Base-by-base conservation (phyloP, 2,888 invertebrate species). In the Selenia dentaria region DNA sequence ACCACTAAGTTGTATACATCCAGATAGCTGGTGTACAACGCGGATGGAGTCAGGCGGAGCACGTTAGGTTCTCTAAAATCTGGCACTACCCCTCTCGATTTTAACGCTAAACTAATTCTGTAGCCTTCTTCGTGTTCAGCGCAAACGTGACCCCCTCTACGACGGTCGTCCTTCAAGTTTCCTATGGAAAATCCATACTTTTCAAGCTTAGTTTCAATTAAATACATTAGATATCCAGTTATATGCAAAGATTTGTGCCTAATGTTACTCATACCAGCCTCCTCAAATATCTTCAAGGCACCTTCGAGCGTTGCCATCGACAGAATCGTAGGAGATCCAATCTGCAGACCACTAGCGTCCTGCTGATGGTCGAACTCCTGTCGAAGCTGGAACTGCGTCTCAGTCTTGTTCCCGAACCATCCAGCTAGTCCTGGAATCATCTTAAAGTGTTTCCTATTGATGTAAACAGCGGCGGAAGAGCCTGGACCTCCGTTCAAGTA, bases 401-500 rank as follows among this genome's bases (percentile, higher is more conserved):
- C 72, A 0, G 47, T 62, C 34, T 71, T 85, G 34, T 84, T 86
- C 0, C 86, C 87, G 28, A 56, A 82, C 87, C 88, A 87, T 0
- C 88, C 87, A 2, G 79, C 58, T 11, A 88, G 27, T 0, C 87
- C 87, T 1, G 86, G 86, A 0, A 75, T 50, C 13, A 54, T 64
- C 2, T 66, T 45, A 44, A 87, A 87, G 51, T 88, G 82, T 53
- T 70, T 79, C 6, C 72, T 74, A 37, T 87, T 87, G 5, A 87
- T 79, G 36, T 85, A 88, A 24, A 86, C 45, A 0, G 70, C 81
- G 0, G 80, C 77, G 0, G 72, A 20, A 0, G 85, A 73, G 0
- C 88, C 87, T 0, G 87, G 87, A 0, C 88, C 88, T 0, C 85
- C 87, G 35, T 86, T 87, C 10, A 88, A 49, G 36, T 88, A 87